Percentiles rank a stretch among this genome's conserved stretches.
These are phyloP conservation scores for Bombyx huttoni DNA, from an alignment of 2,888 invertebrate genomes.

Conservation along the genomic window DNA sequence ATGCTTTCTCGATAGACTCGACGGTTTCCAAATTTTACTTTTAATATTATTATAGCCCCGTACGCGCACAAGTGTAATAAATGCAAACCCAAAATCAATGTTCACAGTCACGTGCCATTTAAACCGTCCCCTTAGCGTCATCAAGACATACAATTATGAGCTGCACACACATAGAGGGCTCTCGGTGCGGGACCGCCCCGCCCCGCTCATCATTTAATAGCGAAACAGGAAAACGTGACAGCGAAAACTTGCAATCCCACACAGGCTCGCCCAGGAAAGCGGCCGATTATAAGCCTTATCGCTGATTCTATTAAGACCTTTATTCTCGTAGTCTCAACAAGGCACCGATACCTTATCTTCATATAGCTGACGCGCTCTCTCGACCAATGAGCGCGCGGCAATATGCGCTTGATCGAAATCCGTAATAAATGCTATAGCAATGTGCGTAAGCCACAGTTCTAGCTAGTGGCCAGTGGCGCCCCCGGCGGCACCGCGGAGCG, in stretches of 20 bases:
- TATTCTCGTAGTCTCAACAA: background rate
- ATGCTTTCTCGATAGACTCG: too few species aligned
- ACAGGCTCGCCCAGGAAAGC: background rate
- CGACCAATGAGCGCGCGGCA: background rate
- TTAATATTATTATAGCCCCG: too few species aligned
- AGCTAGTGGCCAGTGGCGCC: too few species aligned
- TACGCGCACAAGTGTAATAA: too few species aligned
- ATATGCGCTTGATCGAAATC: background rate
- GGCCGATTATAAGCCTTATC: background rate
- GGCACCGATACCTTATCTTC: background rate
- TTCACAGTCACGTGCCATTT: background rate
- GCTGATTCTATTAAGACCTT: background rate
- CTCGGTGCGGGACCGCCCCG: background rate
- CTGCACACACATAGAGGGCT: background rate
- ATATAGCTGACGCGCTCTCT: background rate
- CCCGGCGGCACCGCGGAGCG: background rate
- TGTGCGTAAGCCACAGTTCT: slow-evolving; percentile 2
- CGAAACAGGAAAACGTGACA: background rate
- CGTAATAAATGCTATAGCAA: slow-evolving; percentile 4
- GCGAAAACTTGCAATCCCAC: background rate
- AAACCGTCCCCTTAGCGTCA: background rate
- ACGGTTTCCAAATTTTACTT: too few species aligned
- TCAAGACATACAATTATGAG: background rate
- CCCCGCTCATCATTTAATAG: background rate
- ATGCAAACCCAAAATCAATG: background rate